phyloP scores from a whole-genome alignment of 2,113 vertebrate species.

The Struthio camelus region DNA sequence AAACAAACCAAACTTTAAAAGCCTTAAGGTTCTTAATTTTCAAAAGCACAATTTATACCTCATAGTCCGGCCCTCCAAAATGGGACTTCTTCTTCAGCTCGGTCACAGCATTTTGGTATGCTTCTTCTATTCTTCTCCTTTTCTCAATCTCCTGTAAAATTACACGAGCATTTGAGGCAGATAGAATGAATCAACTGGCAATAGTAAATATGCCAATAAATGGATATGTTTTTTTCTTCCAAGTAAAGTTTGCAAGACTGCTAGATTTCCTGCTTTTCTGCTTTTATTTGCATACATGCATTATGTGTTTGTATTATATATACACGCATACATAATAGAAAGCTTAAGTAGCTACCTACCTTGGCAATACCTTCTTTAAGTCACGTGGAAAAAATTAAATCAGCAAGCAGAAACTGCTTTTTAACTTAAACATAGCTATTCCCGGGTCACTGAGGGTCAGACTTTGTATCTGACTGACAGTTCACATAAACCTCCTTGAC shows the following conservation, averaged over 20 bases:
- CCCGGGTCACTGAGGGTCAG: background rate
- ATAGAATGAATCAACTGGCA: background rate
- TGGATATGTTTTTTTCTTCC: background rate
- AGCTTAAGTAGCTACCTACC: background rate
- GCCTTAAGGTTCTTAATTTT: background rate
- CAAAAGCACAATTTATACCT: slow-evolving; percentile 76
- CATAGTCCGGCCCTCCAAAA: slow-evolving; percentile 97
- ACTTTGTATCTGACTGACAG: background rate
- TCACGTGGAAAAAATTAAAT: background rate
- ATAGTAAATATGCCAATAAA: background rate
- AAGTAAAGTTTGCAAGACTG: background rate
- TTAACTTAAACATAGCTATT: background rate
- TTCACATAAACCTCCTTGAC: background rate
- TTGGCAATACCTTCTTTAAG: background rate
- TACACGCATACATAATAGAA: background rate
- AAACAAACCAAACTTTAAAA: background rate
- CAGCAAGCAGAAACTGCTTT: background rate
- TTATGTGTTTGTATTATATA: background rate
- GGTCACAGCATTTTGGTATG: slow-evolving; percentile 87
- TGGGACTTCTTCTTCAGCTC: slow-evolving; percentile 98
- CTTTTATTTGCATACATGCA: background rate
- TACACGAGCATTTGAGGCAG: background rate
- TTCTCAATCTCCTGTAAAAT: slow-evolving; percentile 89
- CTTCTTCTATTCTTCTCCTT: slow-evolving; percentile 89
- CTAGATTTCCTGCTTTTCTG: background rate